These are phyloP conservation scores for Dendrolimus punctatus DNA, from an alignment of 1,140 invertebrate genomes.

Conservation along the genomic window DNA sequence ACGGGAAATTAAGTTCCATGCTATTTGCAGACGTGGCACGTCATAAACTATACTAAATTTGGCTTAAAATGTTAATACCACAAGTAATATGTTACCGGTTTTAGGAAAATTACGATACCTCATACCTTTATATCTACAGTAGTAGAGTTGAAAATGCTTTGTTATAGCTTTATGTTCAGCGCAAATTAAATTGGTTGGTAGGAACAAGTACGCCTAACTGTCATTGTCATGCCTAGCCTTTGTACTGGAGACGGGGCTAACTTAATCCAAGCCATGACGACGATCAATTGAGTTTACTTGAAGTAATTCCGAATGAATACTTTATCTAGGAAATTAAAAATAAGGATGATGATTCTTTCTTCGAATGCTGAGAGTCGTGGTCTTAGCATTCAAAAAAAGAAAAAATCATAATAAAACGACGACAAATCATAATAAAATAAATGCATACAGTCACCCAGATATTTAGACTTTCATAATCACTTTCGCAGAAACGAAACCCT, in stretches of 20 bases:
- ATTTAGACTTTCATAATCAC: too few species aligned
- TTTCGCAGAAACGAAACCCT: too few species aligned
- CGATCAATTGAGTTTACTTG: conserved; percentile 20
- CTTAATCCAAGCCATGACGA: conserved; percentile 23
- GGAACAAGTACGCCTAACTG: conserved; percentile 28
- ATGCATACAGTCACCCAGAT: too few species aligned
- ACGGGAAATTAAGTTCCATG: too few species aligned
- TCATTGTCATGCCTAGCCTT: conserved; percentile 28
- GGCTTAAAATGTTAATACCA: conserved; percentile 20
- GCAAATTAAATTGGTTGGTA: conserved; percentile 13
- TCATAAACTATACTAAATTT: conserved; percentile 11
- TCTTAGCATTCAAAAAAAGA: too few species aligned
- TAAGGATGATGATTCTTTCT: not conserved
- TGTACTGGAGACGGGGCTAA: conserved; percentile 24
- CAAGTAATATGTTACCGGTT: conserved; percentile 3
- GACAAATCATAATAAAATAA: too few species aligned
- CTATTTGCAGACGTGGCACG: too few species aligned
- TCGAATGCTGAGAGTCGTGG: too few species aligned
- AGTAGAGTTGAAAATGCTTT: too few species aligned
- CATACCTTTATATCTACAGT: too few species aligned
- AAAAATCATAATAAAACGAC: too few species aligned
- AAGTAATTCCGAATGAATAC: conserved; percentile 17
- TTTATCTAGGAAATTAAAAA: conserved; percentile 6
- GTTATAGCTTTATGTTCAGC: not conserved
- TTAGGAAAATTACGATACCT: not conserved